A percentile compares a stretch with the other conserved stretches of the same genome.
phyloP scores from a whole-genome alignment of 1,140 invertebrate species.

The Drosophila watanabei region DNA sequence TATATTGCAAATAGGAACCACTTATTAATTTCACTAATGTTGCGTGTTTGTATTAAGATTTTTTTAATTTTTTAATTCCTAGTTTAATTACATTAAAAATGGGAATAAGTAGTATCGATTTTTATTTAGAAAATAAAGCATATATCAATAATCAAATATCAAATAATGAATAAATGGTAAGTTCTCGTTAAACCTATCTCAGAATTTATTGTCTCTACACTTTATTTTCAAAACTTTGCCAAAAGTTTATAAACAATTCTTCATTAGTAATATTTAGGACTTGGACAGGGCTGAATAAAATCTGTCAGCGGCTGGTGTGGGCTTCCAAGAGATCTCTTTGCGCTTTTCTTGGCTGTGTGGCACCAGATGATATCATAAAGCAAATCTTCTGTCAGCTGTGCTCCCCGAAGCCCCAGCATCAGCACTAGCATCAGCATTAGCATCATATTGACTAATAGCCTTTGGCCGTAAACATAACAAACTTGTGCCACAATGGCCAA shows the following conservation, averaged over 20 bases:
- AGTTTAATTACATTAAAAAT: too few species aligned
- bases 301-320: slow-evolving; percentile 13
- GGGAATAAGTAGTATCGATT: too few species aligned
- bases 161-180: too few species aligned
- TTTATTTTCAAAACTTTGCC: neutral
- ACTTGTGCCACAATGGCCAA: slow-evolving; percentile 53
- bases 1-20: too few species aligned
- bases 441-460: slow-evolving; percentile 65
- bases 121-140: too few species aligned
- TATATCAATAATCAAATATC: too few species aligned
- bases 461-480: slow-evolving; percentile 69
- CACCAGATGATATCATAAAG: slow-evolving; percentile 60
- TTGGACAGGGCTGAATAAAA: slow-evolving; percentile 18
- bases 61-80: too few species aligned
- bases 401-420: slow-evolving; percentile 24
- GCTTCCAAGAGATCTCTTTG: slow-evolving; percentile 13
- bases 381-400: slow-evolving; percentile 30
- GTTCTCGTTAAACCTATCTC: too few species aligned
- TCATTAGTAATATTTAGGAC: slow-evolving; percentile 20
- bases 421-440: slow-evolving; percentile 7
- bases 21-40: too few species aligned
- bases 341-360: neutral
- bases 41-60: too few species aligned
- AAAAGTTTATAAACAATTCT: neutral
- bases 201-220: neutral